A percentile compares a stretch with the other conserved stretches of the same genome.
These are phyloP conservation scores for Macrostomum lignano DNA, from an alignment of 1,140 invertebrate species.

Conservation along the genomic window DNA sequence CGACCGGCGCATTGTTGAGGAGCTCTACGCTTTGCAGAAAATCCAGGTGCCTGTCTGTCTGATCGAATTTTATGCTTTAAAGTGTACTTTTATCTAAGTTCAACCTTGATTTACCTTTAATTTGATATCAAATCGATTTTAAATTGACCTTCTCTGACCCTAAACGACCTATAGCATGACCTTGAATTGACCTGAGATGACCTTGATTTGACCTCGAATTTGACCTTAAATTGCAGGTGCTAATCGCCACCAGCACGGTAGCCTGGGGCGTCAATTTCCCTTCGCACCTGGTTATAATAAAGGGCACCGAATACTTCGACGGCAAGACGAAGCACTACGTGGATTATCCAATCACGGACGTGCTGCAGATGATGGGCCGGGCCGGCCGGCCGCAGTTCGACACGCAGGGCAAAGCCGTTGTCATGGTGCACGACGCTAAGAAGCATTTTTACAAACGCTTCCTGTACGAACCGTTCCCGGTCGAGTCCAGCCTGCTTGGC, in stretches of 20 bases:
- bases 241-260: constrained; percentile 79
- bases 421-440: constrained; percentile 85
- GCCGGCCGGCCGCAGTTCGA: constrained; percentile 87
- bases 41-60: too few species aligned
- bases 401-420: constrained; percentile 68
- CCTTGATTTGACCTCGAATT: too few species aligned
- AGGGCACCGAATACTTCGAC: constrained; percentile 76
- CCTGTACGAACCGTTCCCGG: constrained; percentile 90
- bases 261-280: constrained; percentile 98
- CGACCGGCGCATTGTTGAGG: constrained; percentile 65
- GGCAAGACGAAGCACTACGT: constrained; percentile 81
- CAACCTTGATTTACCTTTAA: too few species aligned
- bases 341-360: constrained; percentile 83
- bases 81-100: too few species aligned
- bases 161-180: too few species aligned
- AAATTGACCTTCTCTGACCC: too few species aligned
- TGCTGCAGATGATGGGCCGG: constrained; percentile 87
- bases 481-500: constrained; percentile 54
- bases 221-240: too few species aligned
- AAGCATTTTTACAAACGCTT: constrained; percentile 99
- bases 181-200: too few species aligned
- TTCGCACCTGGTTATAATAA: constrained; percentile 46
- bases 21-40: constrained; percentile 77
- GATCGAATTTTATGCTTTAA: too few species aligned
- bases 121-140: too few species aligned